A percentile compares a stretch with the other conserved stretches of the same genome.
phyloP scores from a whole-genome alignment of 2,113 vertebrate species.

The Hystrix brachyura region DNA sequence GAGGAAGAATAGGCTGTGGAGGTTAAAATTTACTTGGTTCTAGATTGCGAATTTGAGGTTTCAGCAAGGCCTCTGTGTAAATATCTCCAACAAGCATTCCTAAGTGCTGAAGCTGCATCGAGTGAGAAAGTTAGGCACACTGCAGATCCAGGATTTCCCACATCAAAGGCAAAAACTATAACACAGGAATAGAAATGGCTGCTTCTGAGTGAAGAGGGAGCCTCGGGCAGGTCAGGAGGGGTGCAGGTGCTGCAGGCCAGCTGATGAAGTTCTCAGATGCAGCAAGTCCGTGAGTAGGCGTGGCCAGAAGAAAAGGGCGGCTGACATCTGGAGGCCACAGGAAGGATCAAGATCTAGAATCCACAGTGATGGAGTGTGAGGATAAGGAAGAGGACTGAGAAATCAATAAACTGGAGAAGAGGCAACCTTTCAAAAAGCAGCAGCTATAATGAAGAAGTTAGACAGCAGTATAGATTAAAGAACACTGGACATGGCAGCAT shows the following conservation, averaged over 20 bases:
- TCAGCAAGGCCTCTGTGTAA: neutral
- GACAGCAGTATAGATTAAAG: neutral
- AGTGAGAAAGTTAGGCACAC: neutral
- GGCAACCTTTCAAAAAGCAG: neutral
- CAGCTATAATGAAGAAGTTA: neutral
- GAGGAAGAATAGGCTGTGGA: neutral
- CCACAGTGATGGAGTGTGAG: neutral
- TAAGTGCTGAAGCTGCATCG: too few relatives aligned
- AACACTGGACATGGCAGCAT: neutral
- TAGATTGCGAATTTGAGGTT: neutral
- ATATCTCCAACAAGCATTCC: neutral
- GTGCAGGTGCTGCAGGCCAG: too few relatives aligned
- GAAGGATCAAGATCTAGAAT: neutral
- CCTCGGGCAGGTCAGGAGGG: too few relatives aligned
- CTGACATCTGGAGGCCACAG: neutral
- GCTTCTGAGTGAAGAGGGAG: neutral
- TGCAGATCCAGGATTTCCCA: neutral
- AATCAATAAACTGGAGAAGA: neutral
- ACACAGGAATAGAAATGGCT: neutral
- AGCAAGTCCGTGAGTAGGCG: neutral
- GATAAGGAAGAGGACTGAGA: neutral
- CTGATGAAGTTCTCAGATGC: neutral
- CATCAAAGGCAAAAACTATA: neutral
- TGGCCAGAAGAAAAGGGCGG: neutral
- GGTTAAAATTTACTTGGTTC: neutral